These are phyloP conservation scores for Cosmia pyralina DNA, from an alignment of 2,888 invertebrate species.

Conservation along the genomic window DNA sequence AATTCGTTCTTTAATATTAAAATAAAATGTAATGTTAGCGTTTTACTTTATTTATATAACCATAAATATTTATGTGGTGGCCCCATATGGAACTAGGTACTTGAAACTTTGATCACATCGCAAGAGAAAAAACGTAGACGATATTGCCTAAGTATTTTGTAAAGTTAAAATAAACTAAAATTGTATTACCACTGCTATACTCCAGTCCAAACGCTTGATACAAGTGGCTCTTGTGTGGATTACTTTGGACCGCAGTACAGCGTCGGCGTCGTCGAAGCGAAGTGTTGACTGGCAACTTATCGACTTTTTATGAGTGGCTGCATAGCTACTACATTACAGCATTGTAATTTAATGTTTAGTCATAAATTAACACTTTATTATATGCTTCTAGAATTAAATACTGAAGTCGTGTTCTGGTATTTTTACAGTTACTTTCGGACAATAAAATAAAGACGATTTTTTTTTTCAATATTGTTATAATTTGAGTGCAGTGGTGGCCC, in stretches of 20 bases:
- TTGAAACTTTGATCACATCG: constrained; percentile 3
- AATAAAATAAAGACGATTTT: neutral
- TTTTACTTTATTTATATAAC: constrained; percentile 14
- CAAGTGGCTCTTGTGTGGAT: constrained; percentile 54
- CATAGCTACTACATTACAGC: neutral
- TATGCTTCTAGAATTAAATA: neutral
- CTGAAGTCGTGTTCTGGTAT: neutral
- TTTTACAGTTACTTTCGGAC: neutral
- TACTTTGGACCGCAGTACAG: constrained; percentile 36
- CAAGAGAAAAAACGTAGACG: constrained; percentile 15
- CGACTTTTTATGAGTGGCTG: constrained; percentile 55
- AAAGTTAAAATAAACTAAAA: constrained; percentile 27
- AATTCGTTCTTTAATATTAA: neutral
- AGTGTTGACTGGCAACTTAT: constrained; percentile 61
- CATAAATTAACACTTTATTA: neutral
- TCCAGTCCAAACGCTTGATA: constrained; percentile 28
- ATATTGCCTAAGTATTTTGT: constrained; percentile 23
- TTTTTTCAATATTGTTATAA: neutral
- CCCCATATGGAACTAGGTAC: constrained; percentile 1
- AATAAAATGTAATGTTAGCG: neutral
- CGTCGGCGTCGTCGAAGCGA: neutral
- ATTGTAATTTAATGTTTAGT: neutral
- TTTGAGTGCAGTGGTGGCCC: too few relatives aligned
- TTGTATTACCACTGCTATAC: constrained; percentile 22
- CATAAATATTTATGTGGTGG: constrained; percentile 3